phyloP scores from a whole-genome alignment of 1,140 invertebrate genomes.

The Mamestra configurata region DNA sequence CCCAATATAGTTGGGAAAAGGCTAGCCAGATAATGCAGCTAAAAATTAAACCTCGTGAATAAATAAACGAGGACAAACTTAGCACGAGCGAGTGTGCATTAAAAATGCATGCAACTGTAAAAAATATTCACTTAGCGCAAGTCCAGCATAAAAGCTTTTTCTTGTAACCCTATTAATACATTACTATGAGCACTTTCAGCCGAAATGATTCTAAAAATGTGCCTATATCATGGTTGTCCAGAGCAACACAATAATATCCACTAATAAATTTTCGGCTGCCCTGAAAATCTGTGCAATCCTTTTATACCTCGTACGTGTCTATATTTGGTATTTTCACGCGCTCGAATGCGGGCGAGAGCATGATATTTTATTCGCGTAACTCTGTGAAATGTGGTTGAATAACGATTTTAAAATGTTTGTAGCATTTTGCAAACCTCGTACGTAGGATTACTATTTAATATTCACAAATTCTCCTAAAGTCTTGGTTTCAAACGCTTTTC shows the following conservation, averaged over 20 bases:
- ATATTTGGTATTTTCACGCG: conserved; percentile 21
- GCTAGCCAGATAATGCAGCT: too few species aligned
- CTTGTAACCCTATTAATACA: background rate
- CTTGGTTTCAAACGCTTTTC: too few species aligned
- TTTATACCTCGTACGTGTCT: background rate
- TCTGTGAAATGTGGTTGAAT: conserved; percentile 23
- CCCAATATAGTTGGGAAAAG: too few species aligned
- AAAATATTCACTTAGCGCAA: too few species aligned
- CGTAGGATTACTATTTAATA: background rate
- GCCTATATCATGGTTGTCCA: background rate
- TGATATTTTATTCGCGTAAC: conserved; percentile 23
- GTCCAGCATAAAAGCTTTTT: background rate
- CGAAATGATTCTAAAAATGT: conserved; percentile 1
- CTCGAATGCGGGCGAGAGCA: conserved; percentile 6
- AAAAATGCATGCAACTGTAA: too few species aligned
- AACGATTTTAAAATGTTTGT: conserved; percentile 38
- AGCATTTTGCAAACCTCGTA: conserved; percentile 3
- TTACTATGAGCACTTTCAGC: background rate
- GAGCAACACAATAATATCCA: background rate
- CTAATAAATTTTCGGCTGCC: conserved; percentile 25
- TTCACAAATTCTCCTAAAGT: background rate
- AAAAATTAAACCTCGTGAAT: too few species aligned
- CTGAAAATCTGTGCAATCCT: conserved; percentile 16
- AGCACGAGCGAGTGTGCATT: too few species aligned
- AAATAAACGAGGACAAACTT: too few species aligned